Evolutionary conservation across 2,113 vertebrate genomes (phyloP), one percentile per base, ranked within the genome.

Genomic region (Rhea americana): DNA sequence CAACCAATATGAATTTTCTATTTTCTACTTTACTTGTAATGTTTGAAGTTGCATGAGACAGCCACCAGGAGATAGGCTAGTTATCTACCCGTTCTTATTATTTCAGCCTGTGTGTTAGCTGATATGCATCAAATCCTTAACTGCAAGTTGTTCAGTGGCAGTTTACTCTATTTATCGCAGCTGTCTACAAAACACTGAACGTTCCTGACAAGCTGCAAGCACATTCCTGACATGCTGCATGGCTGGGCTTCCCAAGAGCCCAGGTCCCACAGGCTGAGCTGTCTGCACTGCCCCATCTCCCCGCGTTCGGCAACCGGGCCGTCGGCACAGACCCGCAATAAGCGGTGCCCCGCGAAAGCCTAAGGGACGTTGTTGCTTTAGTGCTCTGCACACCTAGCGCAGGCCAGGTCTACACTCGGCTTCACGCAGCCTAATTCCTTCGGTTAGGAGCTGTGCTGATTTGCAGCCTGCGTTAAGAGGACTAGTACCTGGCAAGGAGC

Each of bases 141-240:
- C 81, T 72, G 6, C 0, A 1, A 43, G 28, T 35, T 62, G 43
- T 8, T 10, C 8, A 2, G 51, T 4, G 28, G 5, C 9, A 16
- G 21, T 70, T 92, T 37, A 9, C 26, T 58, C 21, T 22, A 8
- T 9, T 67, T 78, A 47, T 35, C 20, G 21, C 30, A 45, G 35
- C 61, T 59, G 8, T 8, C 39, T 10, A 5, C 59, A 17, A 88
- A 56, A 17, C 24, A 37, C 72, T 14, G 10, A 1, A 1, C 41
- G 35, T 7, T 50, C 66, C 82, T 61, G 55, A 37, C 7, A 24
- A 35, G 35, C 35, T 14, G 5, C 14, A 20, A 1, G 10, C 1
- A 1, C 41, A 32, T 7, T 50, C 66, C 82, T 61, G 55, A 37
- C 7, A 24, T 0, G 0, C 1, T 32, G 37, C 1, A 1, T 24